Evolutionary conservation across 2,113 vertebrate genomes (phyloP).

Genomic region (Eupsittula cactorum): DNA sequence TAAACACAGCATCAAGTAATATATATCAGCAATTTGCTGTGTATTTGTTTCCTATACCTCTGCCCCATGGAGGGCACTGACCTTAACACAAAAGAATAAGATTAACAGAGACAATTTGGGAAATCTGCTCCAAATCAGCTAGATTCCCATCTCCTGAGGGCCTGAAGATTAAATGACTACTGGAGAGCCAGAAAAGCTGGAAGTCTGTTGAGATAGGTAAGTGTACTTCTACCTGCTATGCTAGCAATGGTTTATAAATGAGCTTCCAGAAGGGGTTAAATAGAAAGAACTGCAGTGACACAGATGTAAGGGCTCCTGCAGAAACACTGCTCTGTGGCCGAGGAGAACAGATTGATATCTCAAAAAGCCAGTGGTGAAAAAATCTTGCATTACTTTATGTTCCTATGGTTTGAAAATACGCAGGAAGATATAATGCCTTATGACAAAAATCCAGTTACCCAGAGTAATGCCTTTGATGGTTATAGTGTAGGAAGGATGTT

Average conservation of each 20-base stretch:
- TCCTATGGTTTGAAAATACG: background rate
- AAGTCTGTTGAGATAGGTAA: background rate
- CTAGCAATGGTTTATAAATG: background rate
- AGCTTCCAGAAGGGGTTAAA: background rate
- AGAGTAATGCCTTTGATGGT: background rate
- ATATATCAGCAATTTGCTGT: background rate
- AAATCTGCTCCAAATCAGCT: background rate
- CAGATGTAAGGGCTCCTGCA: background rate
- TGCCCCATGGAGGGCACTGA: background rate
- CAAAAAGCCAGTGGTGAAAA: background rate
- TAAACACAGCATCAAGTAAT: background rate
- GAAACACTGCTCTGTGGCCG: background rate
- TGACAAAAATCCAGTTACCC: background rate
- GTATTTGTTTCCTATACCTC: background rate
- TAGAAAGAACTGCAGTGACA: background rate
- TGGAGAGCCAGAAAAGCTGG: background rate
- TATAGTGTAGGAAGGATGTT: background rate
- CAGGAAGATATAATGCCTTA: background rate
- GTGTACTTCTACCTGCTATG: background rate
- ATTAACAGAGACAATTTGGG: background rate
- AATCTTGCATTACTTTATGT: background rate
- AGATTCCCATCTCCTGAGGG: background rate
- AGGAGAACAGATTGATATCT: background rate
- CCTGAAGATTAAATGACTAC: background rate
- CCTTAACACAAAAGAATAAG: background rate